Conservation (phyloP, 2,888 invertebrate genomes). For the Globia sparganii region DNA sequence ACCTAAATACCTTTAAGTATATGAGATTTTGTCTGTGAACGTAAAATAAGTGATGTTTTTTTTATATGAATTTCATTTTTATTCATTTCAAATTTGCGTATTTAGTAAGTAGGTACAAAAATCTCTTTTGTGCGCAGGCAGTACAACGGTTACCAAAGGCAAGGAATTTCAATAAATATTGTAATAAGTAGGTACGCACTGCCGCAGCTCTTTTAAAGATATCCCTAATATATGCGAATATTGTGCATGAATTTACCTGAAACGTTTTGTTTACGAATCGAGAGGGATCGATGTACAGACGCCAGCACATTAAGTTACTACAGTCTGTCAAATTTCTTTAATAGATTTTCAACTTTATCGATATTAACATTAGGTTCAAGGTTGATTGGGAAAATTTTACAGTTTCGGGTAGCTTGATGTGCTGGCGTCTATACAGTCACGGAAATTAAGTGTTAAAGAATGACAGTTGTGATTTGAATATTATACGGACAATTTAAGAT, state of each 20-base stretch:
- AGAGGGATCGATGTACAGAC: slow-evolving; percentile 17
- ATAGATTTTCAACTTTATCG: too few relatives aligned
- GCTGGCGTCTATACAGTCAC: too few relatives aligned
- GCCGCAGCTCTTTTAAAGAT: slow-evolving; percentile 59
- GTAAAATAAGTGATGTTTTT: not conserved
- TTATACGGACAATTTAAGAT: not conserved
- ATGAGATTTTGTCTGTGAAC: not conserved
- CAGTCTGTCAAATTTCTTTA: too few relatives aligned
- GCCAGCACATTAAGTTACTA: too few relatives aligned
- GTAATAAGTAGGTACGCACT: slow-evolving; percentile 66
- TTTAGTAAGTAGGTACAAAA: slow-evolving; percentile 9
- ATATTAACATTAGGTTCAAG: too few relatives aligned
- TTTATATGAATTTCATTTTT: too few relatives aligned
- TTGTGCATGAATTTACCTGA: slow-evolving; percentile 69
- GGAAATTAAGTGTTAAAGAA: not conserved
- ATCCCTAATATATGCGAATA: slow-evolving; percentile 72
- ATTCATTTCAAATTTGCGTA: too few relatives aligned
- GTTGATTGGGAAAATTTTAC: too few relatives aligned
- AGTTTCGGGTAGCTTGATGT: too few relatives aligned
- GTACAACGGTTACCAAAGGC: slow-evolving; percentile 62
- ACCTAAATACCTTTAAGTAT: not conserved
- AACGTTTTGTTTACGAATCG: slow-evolving; percentile 61
- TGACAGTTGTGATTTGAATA: not conserved
- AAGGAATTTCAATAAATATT: slow-evolving; percentile 67
- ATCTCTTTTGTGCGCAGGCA: slow-evolving; percentile 47